Percentiles rank a stretch among this genome's conserved stretches.
phyloP scores from a whole-genome alignment of 1,140 invertebrate genomes.

The Papilio polytes region DNA sequence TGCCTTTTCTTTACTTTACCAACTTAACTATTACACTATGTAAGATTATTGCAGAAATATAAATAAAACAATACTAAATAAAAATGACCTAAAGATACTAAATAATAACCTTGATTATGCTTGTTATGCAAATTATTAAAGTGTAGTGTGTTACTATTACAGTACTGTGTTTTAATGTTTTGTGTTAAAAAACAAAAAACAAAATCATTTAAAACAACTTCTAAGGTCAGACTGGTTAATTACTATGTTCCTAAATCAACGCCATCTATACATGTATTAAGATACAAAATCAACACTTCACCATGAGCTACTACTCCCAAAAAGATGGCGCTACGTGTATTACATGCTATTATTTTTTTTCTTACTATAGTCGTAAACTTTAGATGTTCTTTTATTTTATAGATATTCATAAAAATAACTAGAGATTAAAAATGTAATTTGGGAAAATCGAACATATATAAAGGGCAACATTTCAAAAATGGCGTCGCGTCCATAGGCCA shows the following conservation, averaged over 20 bases:
- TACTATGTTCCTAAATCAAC: not conserved
- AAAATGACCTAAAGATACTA: too few species aligned
- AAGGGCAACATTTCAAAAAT: constrained; percentile 51
- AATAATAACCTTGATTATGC: too few species aligned
- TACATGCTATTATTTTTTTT: not conserved
- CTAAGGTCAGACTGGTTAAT: not conserved
- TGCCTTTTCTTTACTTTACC: not conserved
- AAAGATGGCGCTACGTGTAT: not conserved
- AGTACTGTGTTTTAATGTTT: not conserved
- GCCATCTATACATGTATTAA: not conserved
- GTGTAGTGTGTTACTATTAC: not conserved
- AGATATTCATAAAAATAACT: not conserved
- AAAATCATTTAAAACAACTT: not conserved
- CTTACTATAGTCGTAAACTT: not conserved
- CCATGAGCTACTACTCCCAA: not conserved
- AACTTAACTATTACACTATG: too few species aligned
- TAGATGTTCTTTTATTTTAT: not conserved
- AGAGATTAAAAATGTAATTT: not conserved
- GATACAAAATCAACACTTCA: not conserved
- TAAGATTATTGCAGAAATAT: too few species aligned
- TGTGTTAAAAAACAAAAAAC: not conserved
- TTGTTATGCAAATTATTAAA: not conserved
- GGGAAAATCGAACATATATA: constrained; percentile 3
- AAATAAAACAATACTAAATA: too few species aligned
- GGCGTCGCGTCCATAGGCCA: constrained; percentile 58